Conservation (phyloP, 2,888 invertebrate genomes). For the Xylota segnis region DNA sequence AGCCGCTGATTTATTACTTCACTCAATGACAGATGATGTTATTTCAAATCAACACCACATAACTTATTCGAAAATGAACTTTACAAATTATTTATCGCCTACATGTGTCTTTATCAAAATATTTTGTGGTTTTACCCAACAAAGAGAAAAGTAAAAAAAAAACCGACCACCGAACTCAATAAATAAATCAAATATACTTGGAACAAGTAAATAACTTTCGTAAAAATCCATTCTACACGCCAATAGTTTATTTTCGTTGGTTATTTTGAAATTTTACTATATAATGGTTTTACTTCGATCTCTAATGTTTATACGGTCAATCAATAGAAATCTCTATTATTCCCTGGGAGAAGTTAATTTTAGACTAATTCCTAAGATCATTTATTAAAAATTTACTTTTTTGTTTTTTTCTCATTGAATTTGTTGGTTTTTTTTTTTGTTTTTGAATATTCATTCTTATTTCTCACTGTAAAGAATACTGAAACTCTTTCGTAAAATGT, state of each 20-base stretch:
- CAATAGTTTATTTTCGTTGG: constrained; percentile 55
- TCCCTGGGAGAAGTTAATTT: constrained; percentile 45
- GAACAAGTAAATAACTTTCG: constrained; percentile 57
- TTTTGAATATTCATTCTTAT: neutral
- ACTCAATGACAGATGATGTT: constrained; percentile 63
- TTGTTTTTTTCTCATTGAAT: neutral
- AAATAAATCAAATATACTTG: constrained; percentile 68
- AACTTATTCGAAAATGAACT: constrained; percentile 44
- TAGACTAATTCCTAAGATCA: constrained; percentile 24
- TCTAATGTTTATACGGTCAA: constrained; percentile 61
- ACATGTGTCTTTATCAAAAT: constrained; percentile 53
- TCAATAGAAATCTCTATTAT: constrained; percentile 53
- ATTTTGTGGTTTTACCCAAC: constrained; percentile 35
- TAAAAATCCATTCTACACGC: constrained; percentile 39
- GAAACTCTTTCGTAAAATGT: constrained; percentile 52
- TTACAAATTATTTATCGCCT: constrained; percentile 56
- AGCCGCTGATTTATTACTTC: constrained; percentile 47
- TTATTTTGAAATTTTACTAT: constrained; percentile 63
- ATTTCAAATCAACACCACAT: constrained; percentile 48
- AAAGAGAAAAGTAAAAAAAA: constrained; percentile 31
- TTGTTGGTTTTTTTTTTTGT: constrained; percentile 4
- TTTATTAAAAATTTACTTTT: constrained; percentile 22
- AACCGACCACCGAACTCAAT: constrained; percentile 42
- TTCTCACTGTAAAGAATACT: neutral
- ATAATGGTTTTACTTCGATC: constrained; percentile 60